Conservation (phyloP, 2,888 invertebrate genomes). For the Lasioglossum marginatum region DNA sequence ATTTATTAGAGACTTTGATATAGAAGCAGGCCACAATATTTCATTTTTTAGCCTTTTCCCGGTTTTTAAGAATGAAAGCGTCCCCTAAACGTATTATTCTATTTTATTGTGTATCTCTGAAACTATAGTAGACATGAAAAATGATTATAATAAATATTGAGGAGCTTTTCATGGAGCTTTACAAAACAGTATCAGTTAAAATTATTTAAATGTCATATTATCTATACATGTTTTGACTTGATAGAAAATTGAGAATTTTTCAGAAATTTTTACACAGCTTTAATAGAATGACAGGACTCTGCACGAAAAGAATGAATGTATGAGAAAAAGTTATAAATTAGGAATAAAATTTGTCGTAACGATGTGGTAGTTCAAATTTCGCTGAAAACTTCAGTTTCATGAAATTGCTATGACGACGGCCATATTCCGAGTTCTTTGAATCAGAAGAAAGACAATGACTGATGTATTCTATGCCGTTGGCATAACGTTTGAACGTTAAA, state of each 20-base stretch:
- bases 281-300: too few species aligned
- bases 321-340: too few species aligned
- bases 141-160: background rate
- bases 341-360: too few species aligned
- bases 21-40: background rate
- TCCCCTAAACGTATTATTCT: background rate
- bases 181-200: background rate
- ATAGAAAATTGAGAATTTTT: background rate
- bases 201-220: background rate
- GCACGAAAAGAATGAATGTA: too few species aligned
- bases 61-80: background rate
- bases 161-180: background rate
- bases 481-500: background rate
- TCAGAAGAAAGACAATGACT: background rate
- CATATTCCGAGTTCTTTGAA: background rate
- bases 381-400: background rate
- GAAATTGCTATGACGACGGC: background rate
- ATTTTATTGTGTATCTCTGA: background rate
- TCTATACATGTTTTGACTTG: background rate
- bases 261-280: too few species aligned
- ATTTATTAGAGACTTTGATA: background rate
- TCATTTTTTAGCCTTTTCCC: background rate
- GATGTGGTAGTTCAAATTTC: too few species aligned
- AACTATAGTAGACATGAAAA: background rate
- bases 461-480: background rate